A percentile compares a stretch with the other conserved stretches of the same genome.
Conservation (phyloP, 1,140 invertebrate genomes). For the Calosoma granatense region DNA sequence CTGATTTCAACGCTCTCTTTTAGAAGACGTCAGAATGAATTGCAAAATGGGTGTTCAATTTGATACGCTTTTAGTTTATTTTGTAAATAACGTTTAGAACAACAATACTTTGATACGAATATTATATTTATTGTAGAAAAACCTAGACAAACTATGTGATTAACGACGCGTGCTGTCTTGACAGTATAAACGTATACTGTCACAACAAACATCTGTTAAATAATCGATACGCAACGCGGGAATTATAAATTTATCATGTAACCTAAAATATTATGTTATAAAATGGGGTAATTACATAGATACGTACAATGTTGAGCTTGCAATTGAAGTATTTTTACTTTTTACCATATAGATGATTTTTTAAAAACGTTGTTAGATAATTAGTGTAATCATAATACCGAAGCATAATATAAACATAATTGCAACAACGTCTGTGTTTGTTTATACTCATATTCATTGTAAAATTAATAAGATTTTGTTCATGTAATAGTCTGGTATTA, state of each 20-base stretch:
- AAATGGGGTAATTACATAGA: too few species aligned
- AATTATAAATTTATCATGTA: constrained; percentile 7
- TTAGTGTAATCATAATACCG: too few species aligned
- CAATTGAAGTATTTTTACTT: too few species aligned
- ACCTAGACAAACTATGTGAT: not conserved
- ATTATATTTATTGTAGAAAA: not conserved
- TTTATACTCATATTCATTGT: too few species aligned
- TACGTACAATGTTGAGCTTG: too few species aligned
- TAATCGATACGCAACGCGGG: not conserved
- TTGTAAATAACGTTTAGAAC: not conserved
- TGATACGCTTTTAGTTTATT: not conserved
- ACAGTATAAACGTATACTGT: not conserved
- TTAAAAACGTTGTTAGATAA: too few species aligned
- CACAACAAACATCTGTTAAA: not conserved
- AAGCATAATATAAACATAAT: too few species aligned
- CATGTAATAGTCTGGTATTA: too few species aligned
- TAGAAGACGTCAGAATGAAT: not conserved
- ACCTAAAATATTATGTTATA: not conserved
- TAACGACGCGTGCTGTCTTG: not conserved
- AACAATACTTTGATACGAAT: not conserved
- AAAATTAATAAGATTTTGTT: too few species aligned
- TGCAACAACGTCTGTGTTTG: too few species aligned
- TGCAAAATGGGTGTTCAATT: not conserved
- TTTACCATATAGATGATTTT: too few species aligned
- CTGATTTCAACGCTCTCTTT: not conserved